Evolutionary conservation across 1,140 invertebrate species (phyloP).

Genomic region (Drosophila triauraria): DNA sequence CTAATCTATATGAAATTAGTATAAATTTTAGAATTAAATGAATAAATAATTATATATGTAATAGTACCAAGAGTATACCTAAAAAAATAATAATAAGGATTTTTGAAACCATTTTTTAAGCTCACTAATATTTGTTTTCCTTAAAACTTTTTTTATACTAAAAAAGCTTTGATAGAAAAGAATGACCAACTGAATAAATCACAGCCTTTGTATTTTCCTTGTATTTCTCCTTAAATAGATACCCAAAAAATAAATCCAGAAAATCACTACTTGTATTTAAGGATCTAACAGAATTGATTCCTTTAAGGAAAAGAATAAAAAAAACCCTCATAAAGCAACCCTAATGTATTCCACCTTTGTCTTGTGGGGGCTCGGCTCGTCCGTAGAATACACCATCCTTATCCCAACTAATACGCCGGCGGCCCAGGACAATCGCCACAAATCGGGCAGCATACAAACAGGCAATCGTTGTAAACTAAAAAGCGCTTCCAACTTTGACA

Average conservation of each 20-base stretch:
- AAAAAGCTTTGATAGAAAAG: neutral
- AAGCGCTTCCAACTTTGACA: slow-evolving; percentile 69
- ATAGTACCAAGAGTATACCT: too few relatives aligned
- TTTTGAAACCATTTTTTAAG: neutral
- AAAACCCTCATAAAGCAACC: slow-evolving; percentile 9
- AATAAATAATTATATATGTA: too few relatives aligned
- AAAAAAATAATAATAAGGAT: neutral
- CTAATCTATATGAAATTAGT: neutral
- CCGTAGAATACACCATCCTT: slow-evolving; percentile 15
- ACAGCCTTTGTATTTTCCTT: neutral
- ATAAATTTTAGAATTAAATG: neutral
- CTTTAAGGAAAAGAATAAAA: neutral
- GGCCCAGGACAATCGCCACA: slow-evolving; percentile 25
- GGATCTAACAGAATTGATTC: slow-evolving; percentile 7
- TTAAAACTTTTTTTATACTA: neutral
- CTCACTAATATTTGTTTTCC: neutral
- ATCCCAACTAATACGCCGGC: slow-evolving; percentile 19
- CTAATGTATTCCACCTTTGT: slow-evolving; percentile 36
- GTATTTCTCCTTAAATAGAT: neutral
- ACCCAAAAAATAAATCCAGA: neutral
- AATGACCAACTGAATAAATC: fast-evolving
- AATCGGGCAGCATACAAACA: slow-evolving; percentile 34
- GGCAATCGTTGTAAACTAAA: slow-evolving; percentile 57
- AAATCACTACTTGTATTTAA: slow-evolving; percentile 6
- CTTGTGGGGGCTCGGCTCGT: neutral